Base-by-base conservation (phyloP, 2,113 vertebrate genomes). In the Trichechus manatus region DNA sequence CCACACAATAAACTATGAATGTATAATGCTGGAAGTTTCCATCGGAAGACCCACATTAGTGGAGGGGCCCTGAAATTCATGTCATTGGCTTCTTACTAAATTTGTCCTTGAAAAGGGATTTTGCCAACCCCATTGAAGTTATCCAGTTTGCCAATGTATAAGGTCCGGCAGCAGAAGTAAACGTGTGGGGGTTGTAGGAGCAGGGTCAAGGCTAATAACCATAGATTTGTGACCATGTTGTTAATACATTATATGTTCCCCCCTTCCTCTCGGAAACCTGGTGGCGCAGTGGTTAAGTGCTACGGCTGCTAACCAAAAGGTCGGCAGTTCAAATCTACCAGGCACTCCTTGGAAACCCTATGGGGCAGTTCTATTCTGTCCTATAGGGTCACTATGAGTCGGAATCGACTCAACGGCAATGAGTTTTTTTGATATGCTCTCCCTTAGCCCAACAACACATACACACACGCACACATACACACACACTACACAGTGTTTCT, bases 1-100 rank as follows among this genome's bases (percentile, higher is more conserved):
- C 17, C 59, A 87, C 74, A 63, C 66, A 91, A 87, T 95, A 44
- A 92, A 84, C 59, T 81, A 63, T 87, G 61, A 92, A 88, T 80
- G 23, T 50, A 59, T 61, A 87, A n/a, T 85, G 1, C 33, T 19
- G 80, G 11, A 7, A 19, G 11, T 95, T 95, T 91, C 25, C 25
- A 23, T 56, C 13, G 22, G 29, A 91, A 94, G 33, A 50, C 20
- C 27, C 23, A 1, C 42, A 11, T 23, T 92, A 13, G 7, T 74
- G 63, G 68, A 87, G 22, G 31, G 1, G 3, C 64, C 25, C 20
- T 78, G n/a, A 82, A 70, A 72, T 95, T 10, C 27, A 33, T 63
- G 39, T 87, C 15, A 47, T 74, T 82, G 50, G 8, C 29, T 79
- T 93, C 22, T 79, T 70, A 78, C 5, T 61, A 81, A 64, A 81